These are phyloP conservation scores for Xanthia icteritia DNA, from an alignment of 2,888 invertebrate genomes.

Conservation along the genomic window DNA sequence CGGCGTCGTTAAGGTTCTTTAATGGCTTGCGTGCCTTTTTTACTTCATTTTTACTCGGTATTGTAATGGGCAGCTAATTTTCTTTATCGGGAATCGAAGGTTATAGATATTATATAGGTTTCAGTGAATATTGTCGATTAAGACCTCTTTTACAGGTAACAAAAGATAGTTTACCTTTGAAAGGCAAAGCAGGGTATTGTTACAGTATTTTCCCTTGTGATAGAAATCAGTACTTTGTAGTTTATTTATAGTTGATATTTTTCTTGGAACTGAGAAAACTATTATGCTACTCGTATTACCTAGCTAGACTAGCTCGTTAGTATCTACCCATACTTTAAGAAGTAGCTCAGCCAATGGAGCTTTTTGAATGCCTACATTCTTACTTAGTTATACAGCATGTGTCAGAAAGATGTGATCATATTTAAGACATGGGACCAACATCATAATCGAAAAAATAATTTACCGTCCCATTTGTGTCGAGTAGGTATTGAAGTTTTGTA, in stretches of 20 bases:
- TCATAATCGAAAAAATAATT: too few species aligned
- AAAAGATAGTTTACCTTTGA: conserved; percentile 42
- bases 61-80: conserved; percentile 83
- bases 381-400: not conserved
- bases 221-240: conserved; percentile 11
- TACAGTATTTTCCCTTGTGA: conserved; percentile 36
- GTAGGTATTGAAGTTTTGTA: too few species aligned
- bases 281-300: not conserved
- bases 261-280: not conserved
- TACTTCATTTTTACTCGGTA: conserved; percentile 81
- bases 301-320: not conserved
- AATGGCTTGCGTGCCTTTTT: conserved; percentile 83
- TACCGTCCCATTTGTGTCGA: too few species aligned
- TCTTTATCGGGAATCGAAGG: conserved; percentile 74
- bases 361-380: not conserved
- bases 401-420: not conserved
- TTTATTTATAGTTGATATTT: conserved; percentile 3
- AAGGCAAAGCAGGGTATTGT: conserved; percentile 33
- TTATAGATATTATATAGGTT: conserved; percentile 59
- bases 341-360: not conserved
- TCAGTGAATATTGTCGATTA: conserved; percentile 36
- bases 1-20: conserved; percentile 85
- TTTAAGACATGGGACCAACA: too few species aligned
- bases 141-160: conserved; percentile 30
- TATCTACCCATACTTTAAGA: not conserved